Evolutionary conservation across 2,113 vertebrate species (phyloP), one percentile per base, ranked within the genome.

Genomic region (Tringa solitaria): DNA sequence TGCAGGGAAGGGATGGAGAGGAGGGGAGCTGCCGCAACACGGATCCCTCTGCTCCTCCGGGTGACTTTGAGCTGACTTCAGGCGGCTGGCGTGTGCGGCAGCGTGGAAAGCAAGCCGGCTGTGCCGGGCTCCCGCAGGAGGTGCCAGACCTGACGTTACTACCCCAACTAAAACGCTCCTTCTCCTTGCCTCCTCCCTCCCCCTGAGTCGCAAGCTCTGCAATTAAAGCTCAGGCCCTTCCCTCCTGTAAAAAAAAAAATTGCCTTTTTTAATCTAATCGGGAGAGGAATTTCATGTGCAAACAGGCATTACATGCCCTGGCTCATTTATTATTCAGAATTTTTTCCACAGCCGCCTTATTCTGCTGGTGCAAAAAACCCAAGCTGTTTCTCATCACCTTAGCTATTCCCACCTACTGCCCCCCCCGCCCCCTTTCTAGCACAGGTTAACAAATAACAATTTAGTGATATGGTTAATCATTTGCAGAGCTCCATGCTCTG

Each of bases 391-490:
- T 87, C 78, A 90, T 70, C 93, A 93, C 73, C 76, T 61, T 39
- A 76, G 61, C 60, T 75, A 74, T 59, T 94, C 76, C 27, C 60
- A 50, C 50, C 87, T 80, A 60, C 51, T 14, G 15, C 28, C 27
- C 51, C 28, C 53, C 16, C 28, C 9, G 17, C 53, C 53, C 53
- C 51, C 9, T 30, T 74, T 68, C 76, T 59, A 83, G 90, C 85
- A 84, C 70, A 59, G 90, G 53, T 96, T 96, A 96, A 96, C 88
- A 94, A 98, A 95, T 93, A 96, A 95, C 96, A 81, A 72, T 97
- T 96, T 97, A 96, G 96, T 97, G 59, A 46, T 74, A 67, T 1
- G n/a, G 97, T 98, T 98, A 98, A 98, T 98, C 61, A 98, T 98
- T 98, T 87, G 97, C 90, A 96, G 84, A 92, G 78, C 65, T 84